Base-by-base conservation (phyloP, 2,888 invertebrate genomes). In the Tipula helvola region DNA sequence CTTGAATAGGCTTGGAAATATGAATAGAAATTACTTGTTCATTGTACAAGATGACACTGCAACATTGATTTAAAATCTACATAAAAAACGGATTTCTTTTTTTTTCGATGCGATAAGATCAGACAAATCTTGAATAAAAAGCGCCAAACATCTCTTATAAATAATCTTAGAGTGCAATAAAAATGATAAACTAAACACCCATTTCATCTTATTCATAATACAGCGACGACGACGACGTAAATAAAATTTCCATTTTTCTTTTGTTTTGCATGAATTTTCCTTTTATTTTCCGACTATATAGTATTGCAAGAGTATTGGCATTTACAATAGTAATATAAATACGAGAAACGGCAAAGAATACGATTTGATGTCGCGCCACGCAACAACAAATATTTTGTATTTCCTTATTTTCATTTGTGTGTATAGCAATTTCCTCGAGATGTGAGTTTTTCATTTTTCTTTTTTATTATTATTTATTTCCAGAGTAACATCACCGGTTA, bases 401-500 rank as follows among this genome's bases (percentile, higher is more conserved):
- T 57, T 57, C 52, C 52, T 57, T 57, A 16, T 52, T n/a, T 16
- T 16, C 16, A 52, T n/a, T n/a, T n/a, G n/a, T n/a, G n/a, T 44
- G 16, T 57, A 57, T 5, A 18, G 12, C 8, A 71, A 28, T 71
- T 71, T 71, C 28, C 71, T 8, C 28, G 28, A n/a, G n/a, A 52
- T 52, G 3, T 4, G 18, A 71, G 28, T 10, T 71, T 71, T 71
- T 71, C 71, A 71, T 28, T 71, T 52, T 13, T 52, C 52, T 4
- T 86, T 57, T 16, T 83, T 86, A 18, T 52, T 52, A n/a, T n/a
- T 86, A 5, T 86, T 10, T 71, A 71, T 83, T 71, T 86, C n/a
- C 86, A 86, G 86, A 47, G 52, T 52, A 42, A 83, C 86, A 86
- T 83, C 86, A 36, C 47, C 83, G 83, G 44, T 57, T 47, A 86